A percentile compares a stretch with the other conserved stretches of the same genome.
phyloP scores from a whole-genome alignment of 2,888 invertebrate genomes.

The Metacarcinus magister region DNA sequence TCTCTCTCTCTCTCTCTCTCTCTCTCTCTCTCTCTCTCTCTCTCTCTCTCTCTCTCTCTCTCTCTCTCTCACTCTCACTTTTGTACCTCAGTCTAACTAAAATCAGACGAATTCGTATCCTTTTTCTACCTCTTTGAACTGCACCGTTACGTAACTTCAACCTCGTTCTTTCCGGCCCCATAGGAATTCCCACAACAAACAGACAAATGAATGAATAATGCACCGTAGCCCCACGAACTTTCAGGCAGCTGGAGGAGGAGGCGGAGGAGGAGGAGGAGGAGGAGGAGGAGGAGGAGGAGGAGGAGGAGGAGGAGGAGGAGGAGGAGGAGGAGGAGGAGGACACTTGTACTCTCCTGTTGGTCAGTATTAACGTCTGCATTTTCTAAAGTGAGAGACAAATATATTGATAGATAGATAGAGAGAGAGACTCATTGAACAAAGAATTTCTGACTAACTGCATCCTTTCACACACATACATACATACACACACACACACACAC shows the following conservation, averaged over 20 bases:
- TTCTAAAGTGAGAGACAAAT: no score
- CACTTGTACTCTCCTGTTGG: no score
- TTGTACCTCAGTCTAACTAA: neutral
- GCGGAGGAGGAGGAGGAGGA: neutral
- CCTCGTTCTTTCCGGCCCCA: neutral
- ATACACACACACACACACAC: no score
- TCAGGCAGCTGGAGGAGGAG: neutral
- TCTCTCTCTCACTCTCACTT: neutral
- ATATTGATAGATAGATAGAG: no score
- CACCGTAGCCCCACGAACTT: neutral
- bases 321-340: no score
- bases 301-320: no score
- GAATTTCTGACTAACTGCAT: no score
- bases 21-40: constrained; percentile 26
- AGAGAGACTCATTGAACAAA: no score
- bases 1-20: constrained; percentile 10
- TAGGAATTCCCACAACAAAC: neutral
- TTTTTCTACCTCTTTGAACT: neutral
- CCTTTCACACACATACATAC: no score
- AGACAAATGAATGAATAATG: constrained; percentile 26
- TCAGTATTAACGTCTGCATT: no score
- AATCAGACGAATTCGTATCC: neutral
- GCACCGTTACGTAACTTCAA: neutral
- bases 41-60: constrained; percentile 3
- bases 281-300: no score